These are phyloP conservation scores for Eulemur albifrons DNA, from an alignment of 2,797 vertebrate species.

Conservation along the genomic window DNA sequence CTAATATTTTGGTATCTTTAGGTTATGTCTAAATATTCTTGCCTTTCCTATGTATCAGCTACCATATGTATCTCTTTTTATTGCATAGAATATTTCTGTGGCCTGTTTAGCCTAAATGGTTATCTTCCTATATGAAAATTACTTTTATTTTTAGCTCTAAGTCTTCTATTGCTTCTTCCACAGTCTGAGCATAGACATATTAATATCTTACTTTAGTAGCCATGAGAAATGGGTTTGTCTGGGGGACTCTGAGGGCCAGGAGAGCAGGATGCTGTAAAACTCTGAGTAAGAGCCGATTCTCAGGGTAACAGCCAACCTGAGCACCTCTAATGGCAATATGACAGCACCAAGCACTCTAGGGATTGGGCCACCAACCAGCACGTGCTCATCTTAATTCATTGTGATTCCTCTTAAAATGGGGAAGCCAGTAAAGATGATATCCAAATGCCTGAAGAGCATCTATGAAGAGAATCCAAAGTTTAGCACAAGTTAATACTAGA, in stretches of 20 bases:
- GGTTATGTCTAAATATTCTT: background rate
- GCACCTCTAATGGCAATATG: background rate
- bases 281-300: background rate
- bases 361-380: background rate
- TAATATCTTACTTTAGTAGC: background rate
- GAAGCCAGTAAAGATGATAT: background rate
- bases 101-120: background rate
- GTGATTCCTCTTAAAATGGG: background rate
- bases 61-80: background rate
- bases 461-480: background rate
- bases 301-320: background rate
- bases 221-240: background rate
- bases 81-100: background rate
- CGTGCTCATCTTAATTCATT: background rate
- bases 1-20: background rate
- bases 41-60: background rate
- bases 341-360: fast-evolving
- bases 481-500: background rate
- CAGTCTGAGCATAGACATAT: background rate
- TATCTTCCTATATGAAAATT: background rate
- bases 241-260: too few species aligned
- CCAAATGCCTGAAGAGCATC: background rate
- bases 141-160: background rate
- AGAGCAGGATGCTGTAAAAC: background rate
- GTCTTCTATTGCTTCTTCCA: background rate